Evolutionary conservation across 2,797 vertebrate genomes (phyloP).

Genomic region (Mus spretus): DNA sequence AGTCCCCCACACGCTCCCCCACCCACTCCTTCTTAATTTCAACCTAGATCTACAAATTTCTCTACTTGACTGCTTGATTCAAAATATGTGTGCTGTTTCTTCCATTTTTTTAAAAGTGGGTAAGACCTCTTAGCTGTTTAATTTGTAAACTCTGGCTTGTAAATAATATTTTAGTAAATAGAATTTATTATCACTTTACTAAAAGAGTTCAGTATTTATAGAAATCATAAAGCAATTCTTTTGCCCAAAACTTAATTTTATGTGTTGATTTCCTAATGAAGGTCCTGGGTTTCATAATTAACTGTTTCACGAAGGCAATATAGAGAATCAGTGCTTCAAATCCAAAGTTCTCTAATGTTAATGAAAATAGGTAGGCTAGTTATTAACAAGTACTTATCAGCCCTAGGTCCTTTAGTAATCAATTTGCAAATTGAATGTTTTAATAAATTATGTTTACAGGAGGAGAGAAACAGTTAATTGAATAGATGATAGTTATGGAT

Average conservation of each 20-base stretch:
- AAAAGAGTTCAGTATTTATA: neutral
- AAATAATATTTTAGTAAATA: conserved; percentile 58
- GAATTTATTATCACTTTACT: neutral
- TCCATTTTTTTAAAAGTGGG: neutral
- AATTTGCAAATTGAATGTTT: conserved; percentile 24
- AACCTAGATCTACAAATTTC: neutral
- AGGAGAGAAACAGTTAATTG: conserved; percentile 26
- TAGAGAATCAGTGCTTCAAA: conserved; percentile 49
- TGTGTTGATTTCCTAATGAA: conserved; percentile 9
- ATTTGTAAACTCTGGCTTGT: neutral
- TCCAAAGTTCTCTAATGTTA: conserved; percentile 42
- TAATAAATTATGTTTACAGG: conserved; percentile 51
- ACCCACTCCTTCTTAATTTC: neutral
- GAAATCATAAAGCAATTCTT: conserved; percentile 1
- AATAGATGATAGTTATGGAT: conserved; percentile 10
- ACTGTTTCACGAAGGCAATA: conserved; percentile 25
- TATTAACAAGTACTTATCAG: conserved; percentile 18
- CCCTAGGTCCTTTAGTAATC: conserved; percentile 13
- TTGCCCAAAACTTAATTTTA: conserved; percentile 54
- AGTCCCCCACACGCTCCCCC: too few species aligned
- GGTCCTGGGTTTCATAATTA: neutral
- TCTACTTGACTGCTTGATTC: neutral
- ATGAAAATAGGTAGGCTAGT: conserved; percentile 13
- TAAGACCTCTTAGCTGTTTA: neutral
- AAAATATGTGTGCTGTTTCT: neutral